A percentile compares a stretch with the other conserved stretches of the same genome.
Conservation (phyloP, 2,888 invertebrate species). For the Coenonympha glycerion region DNA sequence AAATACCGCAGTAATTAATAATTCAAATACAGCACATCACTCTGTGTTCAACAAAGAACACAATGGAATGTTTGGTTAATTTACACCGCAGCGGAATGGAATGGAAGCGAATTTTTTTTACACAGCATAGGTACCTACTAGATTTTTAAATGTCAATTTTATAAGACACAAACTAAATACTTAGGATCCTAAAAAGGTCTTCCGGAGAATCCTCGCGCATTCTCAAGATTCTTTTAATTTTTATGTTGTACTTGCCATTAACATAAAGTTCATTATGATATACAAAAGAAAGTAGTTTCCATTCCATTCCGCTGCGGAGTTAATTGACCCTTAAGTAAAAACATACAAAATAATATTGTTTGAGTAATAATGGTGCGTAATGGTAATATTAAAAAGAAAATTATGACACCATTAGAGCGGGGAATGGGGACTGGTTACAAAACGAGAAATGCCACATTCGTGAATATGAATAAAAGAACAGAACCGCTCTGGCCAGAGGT, state of each 20-base stretch:
- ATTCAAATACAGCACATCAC: neutral
- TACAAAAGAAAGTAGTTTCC: too few relatives aligned
- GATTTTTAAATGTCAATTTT: too few relatives aligned
- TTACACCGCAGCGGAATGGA: too few relatives aligned
- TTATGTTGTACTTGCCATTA: too few relatives aligned
- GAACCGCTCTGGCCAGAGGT: slow-evolving; percentile 41
- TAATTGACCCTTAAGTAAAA: neutral
- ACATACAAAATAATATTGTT: neutral
- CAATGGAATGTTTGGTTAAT: neutral
- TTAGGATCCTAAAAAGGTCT: too few relatives aligned
- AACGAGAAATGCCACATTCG: slow-evolving; percentile 64
- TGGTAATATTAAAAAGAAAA: slow-evolving; percentile 40
- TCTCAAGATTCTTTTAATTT: too few relatives aligned
- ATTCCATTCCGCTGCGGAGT: too few relatives aligned
- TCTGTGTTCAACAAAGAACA: neutral
- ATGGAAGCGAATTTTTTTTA: too few relatives aligned
- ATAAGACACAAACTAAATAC: too few relatives aligned
- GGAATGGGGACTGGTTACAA: slow-evolving; percentile 43
- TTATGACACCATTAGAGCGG: slow-evolving; percentile 51
- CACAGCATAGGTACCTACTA: too few relatives aligned
- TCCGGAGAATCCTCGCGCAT: too few relatives aligned
- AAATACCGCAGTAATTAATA: slow-evolving; percentile 14
- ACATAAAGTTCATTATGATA: too few relatives aligned
- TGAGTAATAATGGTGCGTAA: neutral
- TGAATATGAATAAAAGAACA: slow-evolving; percentile 62